Conservation (phyloP, 2,888 invertebrate species). For the Pseudeuparius sepicola region DNA sequence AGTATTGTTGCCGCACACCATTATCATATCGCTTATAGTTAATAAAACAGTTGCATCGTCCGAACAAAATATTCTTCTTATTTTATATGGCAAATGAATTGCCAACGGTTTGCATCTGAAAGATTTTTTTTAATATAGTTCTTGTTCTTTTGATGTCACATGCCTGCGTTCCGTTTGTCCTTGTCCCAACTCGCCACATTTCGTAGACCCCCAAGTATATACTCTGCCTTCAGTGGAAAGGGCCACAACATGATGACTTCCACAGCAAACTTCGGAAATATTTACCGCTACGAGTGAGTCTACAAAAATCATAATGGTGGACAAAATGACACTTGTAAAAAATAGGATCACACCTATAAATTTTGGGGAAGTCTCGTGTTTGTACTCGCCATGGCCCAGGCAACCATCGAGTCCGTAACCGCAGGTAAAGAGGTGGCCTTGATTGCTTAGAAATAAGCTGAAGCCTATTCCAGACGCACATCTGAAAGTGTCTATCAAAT, state of each 20-base stretch:
- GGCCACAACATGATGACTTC: slow-evolving; percentile 53
- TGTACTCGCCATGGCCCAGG: slow-evolving; percentile 54
- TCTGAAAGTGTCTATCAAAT: slow-evolving; percentile 33
- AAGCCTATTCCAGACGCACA: slow-evolving; percentile 55
- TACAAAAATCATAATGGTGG: no score
- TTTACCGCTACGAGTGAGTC: slow-evolving; percentile 46
- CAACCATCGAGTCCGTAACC: slow-evolving; percentile 53
- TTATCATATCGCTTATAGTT: slow-evolving; percentile 48
- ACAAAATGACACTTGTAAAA: no score
- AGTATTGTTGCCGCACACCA: slow-evolving; percentile 54
- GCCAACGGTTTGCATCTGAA: slow-evolving; percentile 3
- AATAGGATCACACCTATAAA: slow-evolving; percentile 38
- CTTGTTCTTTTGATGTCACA: no score
- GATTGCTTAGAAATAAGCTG: slow-evolving; percentile 55
- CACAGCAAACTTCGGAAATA: slow-evolving; percentile 50
- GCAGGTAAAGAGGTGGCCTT: slow-evolving; percentile 58
- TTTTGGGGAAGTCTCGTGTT: slow-evolving; percentile 46
- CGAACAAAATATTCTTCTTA: slow-evolving; percentile 49
- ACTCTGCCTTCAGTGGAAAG: slow-evolving; percentile 50
- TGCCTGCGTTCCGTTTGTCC: slow-evolving; percentile 43
- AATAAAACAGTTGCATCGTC: slow-evolving; percentile 51
- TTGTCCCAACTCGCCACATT: slow-evolving; percentile 51
- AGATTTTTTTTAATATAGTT: no score
- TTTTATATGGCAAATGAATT: slow-evolving; percentile 30
- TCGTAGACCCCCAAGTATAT: slow-evolving; percentile 57